Base-by-base conservation (phyloP, 2,888 invertebrate genomes). In the Craniophora ligustri region DNA sequence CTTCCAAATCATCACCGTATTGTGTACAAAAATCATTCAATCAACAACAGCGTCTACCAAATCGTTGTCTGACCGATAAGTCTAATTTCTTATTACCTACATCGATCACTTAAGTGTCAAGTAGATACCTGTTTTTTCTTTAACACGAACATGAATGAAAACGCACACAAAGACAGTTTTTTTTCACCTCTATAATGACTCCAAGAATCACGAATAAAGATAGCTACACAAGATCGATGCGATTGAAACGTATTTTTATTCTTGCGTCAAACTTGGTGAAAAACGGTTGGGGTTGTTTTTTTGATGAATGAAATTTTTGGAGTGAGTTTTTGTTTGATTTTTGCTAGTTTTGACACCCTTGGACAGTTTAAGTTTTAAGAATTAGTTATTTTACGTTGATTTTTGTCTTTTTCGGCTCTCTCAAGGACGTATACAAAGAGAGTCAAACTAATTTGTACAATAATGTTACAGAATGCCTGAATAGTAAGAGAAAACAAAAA, bases 221-320 rank as follows among this genome's bases (percentile, higher is more conserved):
- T 32, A 18, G 36, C 38, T 64, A 1, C 32, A 51, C 47, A 41
- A 47, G 42, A 58, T 36, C 59, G 50, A 66, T 66, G 46, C 55
- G 62, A 54, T 67, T 67, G 50, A 71, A 61, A 28, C 31, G 16
- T 10, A 46, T 47, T 56, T 67, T 67, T n/a, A n/a, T n/a, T n/a
- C n/a, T 67, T 67, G 38, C 23, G 11, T 53, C 2, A 26, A 36
- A 38, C 16, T 2, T 5, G 14, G 11, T 5, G 16, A n/a, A 59
- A 36, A 42, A 60, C 38, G 19, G 16, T 1, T 1, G 16, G 14
- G 23, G 28, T 47, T 54, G 47, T 54, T 47, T 19, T 7, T 18
- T n/a, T n/a, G n/a, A 19, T 57, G 50, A 32, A 35, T 45, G 35
- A 36, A 10, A 48, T 35, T 65, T 31, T 46, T 38, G n/a, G 44